Conservation (phyloP, 2,888 invertebrate genomes). For the Abrostola tripartita region DNA sequence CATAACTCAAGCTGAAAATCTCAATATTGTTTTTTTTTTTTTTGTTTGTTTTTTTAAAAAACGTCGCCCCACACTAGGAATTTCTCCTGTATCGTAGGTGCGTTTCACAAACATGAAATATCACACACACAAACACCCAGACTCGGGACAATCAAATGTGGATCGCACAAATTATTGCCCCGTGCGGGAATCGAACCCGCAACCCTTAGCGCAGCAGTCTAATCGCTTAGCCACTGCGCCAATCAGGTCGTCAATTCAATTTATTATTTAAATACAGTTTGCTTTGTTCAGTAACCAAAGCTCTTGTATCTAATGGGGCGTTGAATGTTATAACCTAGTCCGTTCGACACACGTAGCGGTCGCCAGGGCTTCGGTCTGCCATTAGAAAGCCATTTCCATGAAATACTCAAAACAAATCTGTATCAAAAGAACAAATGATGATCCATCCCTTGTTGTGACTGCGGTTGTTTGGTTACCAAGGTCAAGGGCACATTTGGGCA, state of each 20-base stretch:
- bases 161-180: no score
- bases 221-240: no score
- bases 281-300: background rate
- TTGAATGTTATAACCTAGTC: background rate
- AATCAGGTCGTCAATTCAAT: no score
- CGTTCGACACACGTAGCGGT: background rate
- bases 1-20: background rate
- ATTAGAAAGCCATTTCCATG: conserved; percentile 15
- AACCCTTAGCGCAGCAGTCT: no score
- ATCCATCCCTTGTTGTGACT: conserved; percentile 80
- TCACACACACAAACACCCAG: no score
- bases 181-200: no score
- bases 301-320: background rate
- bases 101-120: no score
- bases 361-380: background rate
- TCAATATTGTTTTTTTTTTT: no score
- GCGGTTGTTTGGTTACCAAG: conserved; percentile 87
- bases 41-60: no score
- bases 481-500: conserved; percentile 80
- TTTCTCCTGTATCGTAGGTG: no score
- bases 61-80: no score
- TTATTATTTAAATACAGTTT: background rate
- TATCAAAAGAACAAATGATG: conserved; percentile 54
- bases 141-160: no score
- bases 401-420: conserved; percentile 63